Evolutionary conservation across 1,140 invertebrate genomes (phyloP), one percentile per base, ranked within the genome.

Genomic region (Anastrepha ludens): DNA sequence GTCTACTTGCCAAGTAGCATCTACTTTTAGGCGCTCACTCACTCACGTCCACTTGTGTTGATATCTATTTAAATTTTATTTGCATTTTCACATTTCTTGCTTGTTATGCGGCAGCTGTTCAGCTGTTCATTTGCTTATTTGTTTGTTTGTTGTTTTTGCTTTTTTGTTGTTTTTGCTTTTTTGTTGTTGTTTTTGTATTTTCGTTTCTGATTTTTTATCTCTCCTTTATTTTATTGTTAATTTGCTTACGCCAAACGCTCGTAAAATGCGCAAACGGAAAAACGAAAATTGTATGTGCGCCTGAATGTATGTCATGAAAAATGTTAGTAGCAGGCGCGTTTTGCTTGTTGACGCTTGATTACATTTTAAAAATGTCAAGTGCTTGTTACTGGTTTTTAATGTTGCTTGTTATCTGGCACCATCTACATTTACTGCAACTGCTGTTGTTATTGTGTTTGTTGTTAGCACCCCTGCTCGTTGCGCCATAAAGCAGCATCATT

Each of bases 291-390:
- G 47, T 81, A 50, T 81, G n/a, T 7, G 47, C 74, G 74, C 74
- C 74, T 81, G 55, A 81, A 81, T 81, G 44, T 81, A 81, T 81
- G 74, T 17, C 47, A 20, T 50, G 74, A n/a, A 81, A 70, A 55
- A 41, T 55, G 50, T 55, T 47, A 15, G 67, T 74, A 15, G 67
- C 67, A 17, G 39, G 64, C 44, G 70, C 70, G 20, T 47, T 55
- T 15, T 81, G 74, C 59, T 44, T 39, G 39, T 86, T 86, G 85
- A 86, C 85, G 62, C 58, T 86, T 86, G 85, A 86, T 86, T 86
- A 86, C 85, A 86, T 86, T 86, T 86, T 62, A 86, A 86, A 55
- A 86, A 86, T 65, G 85, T 86, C 85, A 86, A 86, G 85, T 86
- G 85, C 59, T 55, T 86, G 85, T 62, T 81, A 81, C 74, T 81